Percentiles rank a stretch among this genome's conserved stretches.
These are phyloP conservation scores for Patiria miniata DNA, from an alignment of 35 echinoderm and acorn worm species.

Conservation along the genomic window DNA sequence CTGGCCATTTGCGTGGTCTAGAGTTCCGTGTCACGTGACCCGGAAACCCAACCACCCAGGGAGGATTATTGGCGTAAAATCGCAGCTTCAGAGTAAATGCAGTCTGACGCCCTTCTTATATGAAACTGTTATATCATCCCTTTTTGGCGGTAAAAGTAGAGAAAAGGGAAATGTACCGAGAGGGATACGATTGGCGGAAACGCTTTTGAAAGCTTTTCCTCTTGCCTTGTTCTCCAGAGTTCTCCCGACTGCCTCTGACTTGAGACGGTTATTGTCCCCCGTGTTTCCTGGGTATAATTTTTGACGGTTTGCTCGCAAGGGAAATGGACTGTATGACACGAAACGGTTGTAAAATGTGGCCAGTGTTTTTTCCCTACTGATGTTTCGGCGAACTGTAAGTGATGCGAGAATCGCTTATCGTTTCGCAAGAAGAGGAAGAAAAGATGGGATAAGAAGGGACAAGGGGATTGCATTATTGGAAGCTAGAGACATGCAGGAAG, in stretches of 20 bases:
- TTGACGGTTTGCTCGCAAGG: slow-evolving; percentile 5
- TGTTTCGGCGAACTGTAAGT: slow-evolving; percentile 18
- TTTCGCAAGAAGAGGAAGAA: background rate
- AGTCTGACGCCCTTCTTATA: background rate
- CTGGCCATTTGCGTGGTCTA: slow-evolving; percentile 4
- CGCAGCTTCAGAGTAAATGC: background rate
- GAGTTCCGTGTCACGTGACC: slow-evolving; percentile 7
- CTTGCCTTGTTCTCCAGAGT: slow-evolving; percentile 6
- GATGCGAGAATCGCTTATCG: background rate
- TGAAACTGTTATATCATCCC: slow-evolving; percentile 6
- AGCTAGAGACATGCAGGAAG: no score
- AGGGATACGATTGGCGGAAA: background rate
- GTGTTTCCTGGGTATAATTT: background rate
- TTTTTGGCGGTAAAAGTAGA: background rate
- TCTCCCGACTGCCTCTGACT: background rate
- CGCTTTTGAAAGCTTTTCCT: slow-evolving; percentile 2
- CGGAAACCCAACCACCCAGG: slow-evolving; percentile 14
- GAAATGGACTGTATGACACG: background rate
- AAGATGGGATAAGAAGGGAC: background rate
- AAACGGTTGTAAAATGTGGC: slow-evolving; percentile 1
- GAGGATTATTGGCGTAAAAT: slow-evolving; percentile 9
- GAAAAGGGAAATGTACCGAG: background rate
- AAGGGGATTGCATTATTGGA: background rate
- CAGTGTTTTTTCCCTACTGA: background rate
- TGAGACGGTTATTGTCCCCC: slow-evolving; percentile 3